Base-by-base conservation (phyloP, 1,140 invertebrate genomes). In the Aphis gossypii region DNA sequence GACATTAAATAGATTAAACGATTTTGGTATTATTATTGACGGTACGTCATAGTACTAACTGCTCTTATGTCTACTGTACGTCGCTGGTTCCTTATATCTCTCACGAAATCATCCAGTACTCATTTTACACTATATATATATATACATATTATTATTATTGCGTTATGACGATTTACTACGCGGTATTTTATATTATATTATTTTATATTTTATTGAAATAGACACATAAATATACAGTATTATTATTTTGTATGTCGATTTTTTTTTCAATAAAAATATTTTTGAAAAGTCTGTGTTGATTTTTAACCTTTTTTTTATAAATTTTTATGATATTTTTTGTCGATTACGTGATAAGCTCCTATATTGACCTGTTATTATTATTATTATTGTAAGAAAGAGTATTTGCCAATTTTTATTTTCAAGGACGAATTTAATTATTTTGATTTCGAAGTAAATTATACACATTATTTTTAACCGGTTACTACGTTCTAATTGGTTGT, bases 1-100 rank as follows among this genome's bases (percentile, higher is more conserved):
- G 97, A 97, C 44, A 41, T 93, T 18, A 51, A 92, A 46, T 90
- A 96, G 93, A 76, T 41, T 5, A 41, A 7, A 83, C 23, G 38
- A 23, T 14, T 41, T 35, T 2, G 18, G 41, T 38, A 84, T 44
- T 25, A 41, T 25, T 51, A 51, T 51, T 14, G 48, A 51, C 2
- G 2, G 48, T 51, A 51, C 48, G 48, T 51, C 48, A 46, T 8
- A 6, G 46, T 46, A 46, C 46, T 4, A 9, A 46, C 46, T 46
- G 46, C 46, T 46, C 6, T 46, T 9, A 46, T 8, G 38, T 41
- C 46, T 46, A 46, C 46, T 41, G 38, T 46, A 46, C 46, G 9
- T 46, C 21, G n/a, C 87, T 88, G 46, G 87, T 88, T 88, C 48
- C 48, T 88, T 18, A 44, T 56, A 56, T 11, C 11, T 46, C 88